Conservation (phyloP, 2,888 invertebrate genomes). For the Thymelicus lineola region DNA sequence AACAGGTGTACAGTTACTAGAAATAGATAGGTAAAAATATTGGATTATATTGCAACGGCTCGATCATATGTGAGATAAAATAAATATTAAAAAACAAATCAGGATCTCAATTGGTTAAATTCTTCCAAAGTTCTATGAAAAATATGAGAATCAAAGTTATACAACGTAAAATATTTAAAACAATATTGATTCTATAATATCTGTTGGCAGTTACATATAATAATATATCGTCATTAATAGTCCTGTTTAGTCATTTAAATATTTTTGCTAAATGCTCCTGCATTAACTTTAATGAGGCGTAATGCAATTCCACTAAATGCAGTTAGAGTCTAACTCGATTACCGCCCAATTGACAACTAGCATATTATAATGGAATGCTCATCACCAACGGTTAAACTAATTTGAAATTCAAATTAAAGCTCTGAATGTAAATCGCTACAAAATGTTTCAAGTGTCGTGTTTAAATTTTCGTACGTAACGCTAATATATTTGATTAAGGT, state of each 20-base stretch:
- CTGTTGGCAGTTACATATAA: background rate
- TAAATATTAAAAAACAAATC: too few relatives aligned
- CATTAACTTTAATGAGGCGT: slow-evolving; percentile 17
- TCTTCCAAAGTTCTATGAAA: too few relatives aligned
- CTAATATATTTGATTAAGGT: slow-evolving; percentile 17
- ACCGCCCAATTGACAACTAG: slow-evolving; percentile 35
- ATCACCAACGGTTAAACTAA: slow-evolving; percentile 36
- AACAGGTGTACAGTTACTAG: too few relatives aligned
- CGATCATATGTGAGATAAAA: too few relatives aligned
- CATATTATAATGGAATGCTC: slow-evolving; percentile 36
- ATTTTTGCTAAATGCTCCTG: slow-evolving; percentile 27
- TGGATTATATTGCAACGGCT: too few relatives aligned
- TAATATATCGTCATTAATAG: background rate
- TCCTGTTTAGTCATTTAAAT: slow-evolving; percentile 2
- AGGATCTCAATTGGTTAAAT: too few relatives aligned
- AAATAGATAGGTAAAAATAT: too few relatives aligned
- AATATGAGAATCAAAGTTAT: background rate
- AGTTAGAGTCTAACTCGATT: slow-evolving; percentile 34
- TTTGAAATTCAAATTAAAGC: slow-evolving; percentile 37
- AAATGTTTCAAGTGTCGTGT: slow-evolving; percentile 30
- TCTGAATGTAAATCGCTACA: slow-evolving; percentile 31
- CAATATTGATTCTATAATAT: too few relatives aligned
- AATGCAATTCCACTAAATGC: slow-evolving; percentile 32
- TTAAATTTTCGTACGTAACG: slow-evolving; percentile 25
- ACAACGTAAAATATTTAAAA: background rate